These are phyloP conservation scores for Malurus leucopterus DNA, from an alignment of 2,797 vertebrate species.

Conservation along the genomic window DNA sequence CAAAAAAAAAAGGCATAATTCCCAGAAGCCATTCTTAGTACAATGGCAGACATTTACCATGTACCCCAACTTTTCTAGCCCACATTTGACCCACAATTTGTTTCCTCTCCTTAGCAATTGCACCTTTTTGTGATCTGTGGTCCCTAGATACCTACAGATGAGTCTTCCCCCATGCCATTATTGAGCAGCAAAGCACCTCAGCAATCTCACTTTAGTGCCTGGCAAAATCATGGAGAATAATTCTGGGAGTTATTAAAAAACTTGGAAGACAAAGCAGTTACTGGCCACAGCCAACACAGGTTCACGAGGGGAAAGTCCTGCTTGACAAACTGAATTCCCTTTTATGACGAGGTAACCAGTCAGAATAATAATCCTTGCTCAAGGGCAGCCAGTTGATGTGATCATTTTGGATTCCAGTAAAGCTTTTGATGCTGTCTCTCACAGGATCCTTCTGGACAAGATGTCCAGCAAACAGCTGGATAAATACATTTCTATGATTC, in stretches of 20 bases:
- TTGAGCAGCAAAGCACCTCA: neutral
- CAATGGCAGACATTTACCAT: neutral
- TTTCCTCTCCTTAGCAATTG: neutral
- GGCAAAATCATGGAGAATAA: neutral
- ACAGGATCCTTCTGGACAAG: neutral
- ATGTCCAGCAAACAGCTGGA: neutral
- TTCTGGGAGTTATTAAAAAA: neutral
- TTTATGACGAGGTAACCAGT: neutral
- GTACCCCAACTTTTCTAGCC: neutral
- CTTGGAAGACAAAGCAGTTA: neutral
- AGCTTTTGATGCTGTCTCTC: neutral
- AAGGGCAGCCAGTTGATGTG: neutral
- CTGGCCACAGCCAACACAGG: neutral
- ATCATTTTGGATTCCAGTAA: neutral
- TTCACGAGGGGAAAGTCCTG: neutral
- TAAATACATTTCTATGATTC: neutral
- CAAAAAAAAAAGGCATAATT: neutral
- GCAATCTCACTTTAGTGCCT: neutral
- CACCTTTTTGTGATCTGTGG: neutral
- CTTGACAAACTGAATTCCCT: neutral
- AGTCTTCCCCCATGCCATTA: accelerated
- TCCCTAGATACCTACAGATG: neutral
- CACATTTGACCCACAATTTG: neutral
- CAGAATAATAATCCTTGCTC: neutral
- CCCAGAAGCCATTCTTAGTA: neutral